Evolutionary conservation across 2,797 vertebrate genomes (phyloP).

Genomic region (Meriones psammophilus): DNA sequence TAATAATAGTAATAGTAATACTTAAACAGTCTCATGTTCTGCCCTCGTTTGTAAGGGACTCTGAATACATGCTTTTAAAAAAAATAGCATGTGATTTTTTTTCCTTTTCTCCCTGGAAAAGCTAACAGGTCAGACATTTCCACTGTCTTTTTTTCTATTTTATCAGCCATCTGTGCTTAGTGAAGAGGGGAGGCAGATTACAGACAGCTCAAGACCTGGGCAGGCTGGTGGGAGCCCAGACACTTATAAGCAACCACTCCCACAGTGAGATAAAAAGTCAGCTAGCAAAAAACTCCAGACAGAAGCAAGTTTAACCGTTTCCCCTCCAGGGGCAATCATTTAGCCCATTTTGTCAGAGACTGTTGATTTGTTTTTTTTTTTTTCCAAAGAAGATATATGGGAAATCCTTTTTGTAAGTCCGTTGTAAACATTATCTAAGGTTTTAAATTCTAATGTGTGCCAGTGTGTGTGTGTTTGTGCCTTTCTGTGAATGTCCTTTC

Average conservation of each 20-base stretch:
- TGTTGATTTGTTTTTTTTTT: not conserved
- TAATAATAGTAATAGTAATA: not conserved
- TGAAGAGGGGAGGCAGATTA: not conserved
- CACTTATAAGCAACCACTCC: not conserved
- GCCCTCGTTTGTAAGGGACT: not conserved
- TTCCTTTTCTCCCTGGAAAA: conserved; percentile 6
- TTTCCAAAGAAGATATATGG: not conserved
- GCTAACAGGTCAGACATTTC: conserved; percentile 50
- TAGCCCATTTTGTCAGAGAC: not conserved
- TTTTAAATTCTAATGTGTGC: not conserved
- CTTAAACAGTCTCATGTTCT: not conserved
- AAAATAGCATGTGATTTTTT: not conserved
- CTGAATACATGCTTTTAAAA: conserved; percentile 57
- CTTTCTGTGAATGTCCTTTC: not conserved
- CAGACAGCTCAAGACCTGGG: conserved; percentile 11
- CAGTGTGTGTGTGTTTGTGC: not conserved
- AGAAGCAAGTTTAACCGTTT: not conserved
- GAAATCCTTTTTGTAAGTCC: not conserved
- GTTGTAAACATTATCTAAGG: not conserved
- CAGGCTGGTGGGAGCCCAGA: not conserved
- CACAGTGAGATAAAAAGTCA: conserved; percentile 42
- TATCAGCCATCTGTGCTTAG: conserved; percentile 15
- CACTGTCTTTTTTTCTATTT: not conserved
- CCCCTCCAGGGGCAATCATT: not conserved
- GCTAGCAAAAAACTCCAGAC: not conserved